Conservation (phyloP, 1,140 invertebrate genomes). For the Drosophila kikkawai region DNA sequence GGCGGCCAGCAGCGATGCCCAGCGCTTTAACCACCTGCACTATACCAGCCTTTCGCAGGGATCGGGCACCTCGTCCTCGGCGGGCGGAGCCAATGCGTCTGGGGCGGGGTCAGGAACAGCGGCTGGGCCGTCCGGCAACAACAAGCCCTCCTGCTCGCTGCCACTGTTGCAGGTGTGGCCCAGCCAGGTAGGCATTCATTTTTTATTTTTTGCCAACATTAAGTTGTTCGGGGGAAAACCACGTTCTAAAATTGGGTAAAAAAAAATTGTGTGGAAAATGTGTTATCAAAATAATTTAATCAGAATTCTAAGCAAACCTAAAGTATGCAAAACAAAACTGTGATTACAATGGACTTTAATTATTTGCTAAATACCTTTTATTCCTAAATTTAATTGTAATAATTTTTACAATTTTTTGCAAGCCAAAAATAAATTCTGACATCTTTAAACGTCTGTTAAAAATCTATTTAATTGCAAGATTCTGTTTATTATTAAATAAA, state of each 20-base stretch:
- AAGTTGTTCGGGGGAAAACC: constrained; percentile 4
- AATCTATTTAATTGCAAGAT: background rate
- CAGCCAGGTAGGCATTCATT: constrained; percentile 83
- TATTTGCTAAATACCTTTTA: background rate
- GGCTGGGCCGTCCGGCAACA: constrained; percentile 48
- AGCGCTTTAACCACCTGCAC: constrained; percentile 83
- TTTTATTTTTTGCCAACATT: background rate
- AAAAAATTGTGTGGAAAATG: background rate
- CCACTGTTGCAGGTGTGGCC: constrained; percentile 89
- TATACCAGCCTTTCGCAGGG: constrained; percentile 81
- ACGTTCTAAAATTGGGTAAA: constrained; percentile 4
- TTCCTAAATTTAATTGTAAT: background rate
- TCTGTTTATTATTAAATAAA: background rate
- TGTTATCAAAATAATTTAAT: background rate
- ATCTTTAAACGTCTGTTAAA: rapidly evolving
- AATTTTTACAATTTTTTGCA: background rate
- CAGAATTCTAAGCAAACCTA: rapidly evolving
- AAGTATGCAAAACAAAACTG: background rate
- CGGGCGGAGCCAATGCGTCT: constrained; percentile 26
- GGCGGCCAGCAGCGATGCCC: constrained; percentile 70
- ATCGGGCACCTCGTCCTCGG: constrained; percentile 66
- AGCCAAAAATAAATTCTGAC: background rate
- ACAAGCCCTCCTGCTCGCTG: constrained; percentile 86
- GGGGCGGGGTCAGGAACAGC: constrained; percentile 32
- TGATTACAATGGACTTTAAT: background rate